Percentiles rank a stretch among this genome's conserved stretches.
Conservation (phyloP, 2,113 vertebrate species). For the Forbesichthys papilliferus region DNA sequence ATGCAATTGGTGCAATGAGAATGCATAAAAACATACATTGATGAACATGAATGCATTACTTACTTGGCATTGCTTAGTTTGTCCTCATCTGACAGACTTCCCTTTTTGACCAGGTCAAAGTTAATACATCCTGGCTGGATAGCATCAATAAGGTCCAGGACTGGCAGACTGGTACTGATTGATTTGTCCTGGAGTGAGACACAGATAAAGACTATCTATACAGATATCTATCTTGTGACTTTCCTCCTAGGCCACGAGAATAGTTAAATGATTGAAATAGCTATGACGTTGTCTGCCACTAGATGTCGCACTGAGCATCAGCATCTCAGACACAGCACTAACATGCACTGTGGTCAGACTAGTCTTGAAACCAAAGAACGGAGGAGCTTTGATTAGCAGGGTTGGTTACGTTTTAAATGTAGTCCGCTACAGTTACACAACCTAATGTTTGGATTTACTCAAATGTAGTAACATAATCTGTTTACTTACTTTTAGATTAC, state of each 20-base stretch:
- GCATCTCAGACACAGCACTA: no score
- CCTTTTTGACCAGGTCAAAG: constrained; percentile 90
- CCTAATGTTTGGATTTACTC: no score
- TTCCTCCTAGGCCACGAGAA: no score
- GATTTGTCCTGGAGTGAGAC: constrained; percentile 80
- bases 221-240: neutral
- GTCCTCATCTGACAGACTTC: constrained; percentile 82
- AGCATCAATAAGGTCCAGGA: constrained; percentile 94
- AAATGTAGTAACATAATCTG: no score
- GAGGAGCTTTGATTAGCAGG: neutral
- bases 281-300: no score
- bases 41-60: constrained; percentile 45
- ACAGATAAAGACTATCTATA: constrained; percentile 6
- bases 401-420: no score
- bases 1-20: no score
- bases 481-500: no score
- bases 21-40: no score
- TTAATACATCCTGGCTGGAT: constrained; percentile 92
- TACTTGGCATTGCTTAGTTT: constrained; percentile 95
- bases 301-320: no score
- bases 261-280: no score
- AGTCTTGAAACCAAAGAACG: neutral
- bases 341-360: neutral
- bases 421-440: no score
- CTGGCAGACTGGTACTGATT: constrained; percentile 87